Conservation (phyloP, 2,888 invertebrate genomes). For the Steinernema carpocapsae region DNA sequence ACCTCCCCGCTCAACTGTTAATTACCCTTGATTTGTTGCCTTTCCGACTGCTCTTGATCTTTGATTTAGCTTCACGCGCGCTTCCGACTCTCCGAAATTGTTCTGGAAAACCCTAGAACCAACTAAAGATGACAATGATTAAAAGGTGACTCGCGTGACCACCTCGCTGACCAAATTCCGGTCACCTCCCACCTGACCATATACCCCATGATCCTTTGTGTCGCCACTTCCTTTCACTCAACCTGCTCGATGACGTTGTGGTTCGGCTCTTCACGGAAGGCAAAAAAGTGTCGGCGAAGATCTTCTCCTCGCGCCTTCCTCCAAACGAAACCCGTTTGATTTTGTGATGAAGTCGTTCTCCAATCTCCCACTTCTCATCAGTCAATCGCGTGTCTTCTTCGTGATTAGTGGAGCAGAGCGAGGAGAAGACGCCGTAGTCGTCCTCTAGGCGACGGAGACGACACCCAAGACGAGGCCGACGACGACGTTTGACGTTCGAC, state of each 20-base stretch:
- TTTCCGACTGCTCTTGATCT: neutral
- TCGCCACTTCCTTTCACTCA: slow-evolving; percentile 25
- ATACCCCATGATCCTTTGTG: too few species aligned
- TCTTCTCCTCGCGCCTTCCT: neutral
- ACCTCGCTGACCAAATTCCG: neutral
- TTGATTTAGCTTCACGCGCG: neutral
- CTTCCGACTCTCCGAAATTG: too few species aligned
- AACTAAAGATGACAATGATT: too few species aligned
- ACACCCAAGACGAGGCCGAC: neutral
- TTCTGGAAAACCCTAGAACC: too few species aligned
- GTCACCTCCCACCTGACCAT: neutral
- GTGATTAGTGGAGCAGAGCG: neutral
- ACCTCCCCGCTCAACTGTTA: too few species aligned
- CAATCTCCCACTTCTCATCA: neutral
- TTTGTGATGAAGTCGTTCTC: slow-evolving; percentile 4
- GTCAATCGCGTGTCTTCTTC: neutral
- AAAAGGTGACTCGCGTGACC: too few species aligned
- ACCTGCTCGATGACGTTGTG: neutral
- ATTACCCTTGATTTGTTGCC: neutral
- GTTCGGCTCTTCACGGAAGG: neutral
- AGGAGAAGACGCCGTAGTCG: neutral
- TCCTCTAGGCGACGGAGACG: neutral
- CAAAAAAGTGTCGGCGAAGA: slow-evolving; percentile 11
- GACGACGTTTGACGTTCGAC: too few species aligned
- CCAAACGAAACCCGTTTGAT: slow-evolving; percentile 8